Base-by-base conservation (phyloP, 2,113 vertebrate genomes). In the Rallus limicola region DNA sequence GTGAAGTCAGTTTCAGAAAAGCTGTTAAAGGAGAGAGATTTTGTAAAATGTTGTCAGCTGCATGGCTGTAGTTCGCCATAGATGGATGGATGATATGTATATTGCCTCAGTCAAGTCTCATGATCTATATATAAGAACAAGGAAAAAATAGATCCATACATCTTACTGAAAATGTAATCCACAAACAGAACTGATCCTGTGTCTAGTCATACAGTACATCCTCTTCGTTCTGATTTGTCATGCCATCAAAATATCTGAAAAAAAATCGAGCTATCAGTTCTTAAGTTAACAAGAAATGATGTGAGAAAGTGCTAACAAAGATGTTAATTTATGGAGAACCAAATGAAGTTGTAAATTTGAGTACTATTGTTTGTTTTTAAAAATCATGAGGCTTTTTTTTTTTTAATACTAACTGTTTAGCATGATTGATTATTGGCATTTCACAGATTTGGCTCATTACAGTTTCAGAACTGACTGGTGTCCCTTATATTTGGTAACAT, bases 21-120 rank as follows among this genome's bases (percentile, higher is more conserved):
- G 99, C 99, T 98, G 99, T 99, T 96, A 99, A 98, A 98, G 99
- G 99, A 98, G 99, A 99, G 96, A 99, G 99, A 98, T 99, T 99
- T 98, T 99, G 99, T 98, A 99, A 99, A 99, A 99, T 99, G 99
- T 99, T 99, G 99, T 99, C 99, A 98, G 99, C 99, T 99, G 99
- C 99, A 99, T 99, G 99, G 99, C 99, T 99, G 98, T 99, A 99
- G 99, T 99, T 99, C 99, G 99, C 99, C 99, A 99, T 99, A 99
- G 99, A 99, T 99, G 98, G 99, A 99, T 99, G 99, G 99, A 99
- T 98, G 99, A 99, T 99, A 99, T 99, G 98, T 98, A 98, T 98
- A 98, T 98, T 99, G 98, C 99, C 98, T 99, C 98, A 99, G 98
- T 99, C 98, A 98, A 99, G 99, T 99, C 98, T 99, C 99, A 99